Percentiles rank a stretch among this genome's conserved stretches.
phyloP scores from a whole-genome alignment of 2,113 vertebrate species.

The Rousettus leschenaultii region DNA sequence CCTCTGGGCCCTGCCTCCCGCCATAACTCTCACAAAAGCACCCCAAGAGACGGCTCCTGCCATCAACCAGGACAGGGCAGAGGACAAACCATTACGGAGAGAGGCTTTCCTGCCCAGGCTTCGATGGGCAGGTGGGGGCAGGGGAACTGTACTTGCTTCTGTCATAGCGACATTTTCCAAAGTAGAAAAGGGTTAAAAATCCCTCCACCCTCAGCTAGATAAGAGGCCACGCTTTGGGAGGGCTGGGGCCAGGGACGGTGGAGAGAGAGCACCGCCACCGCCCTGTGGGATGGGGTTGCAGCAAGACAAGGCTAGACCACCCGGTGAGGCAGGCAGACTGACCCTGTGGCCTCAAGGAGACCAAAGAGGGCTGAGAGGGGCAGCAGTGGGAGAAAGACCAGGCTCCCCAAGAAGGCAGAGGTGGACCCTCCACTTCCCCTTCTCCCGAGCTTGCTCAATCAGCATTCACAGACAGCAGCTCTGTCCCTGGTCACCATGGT shows the following conservation, averaged over 20 bases:
- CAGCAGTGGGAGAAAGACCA: background rate
- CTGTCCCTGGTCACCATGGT: conserved; percentile 53
- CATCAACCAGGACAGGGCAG: background rate
- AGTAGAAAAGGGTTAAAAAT: conserved; percentile 59
- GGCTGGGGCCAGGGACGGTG: background rate
- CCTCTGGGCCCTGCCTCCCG: background rate
- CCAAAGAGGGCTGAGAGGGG: background rate
- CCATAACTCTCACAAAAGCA: background rate
- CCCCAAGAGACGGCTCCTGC: background rate
- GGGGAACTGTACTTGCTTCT: background rate
- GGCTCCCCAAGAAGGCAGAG: background rate
- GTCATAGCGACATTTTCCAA: conserved; percentile 62
- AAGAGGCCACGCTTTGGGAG: background rate
- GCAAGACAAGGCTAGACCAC: background rate
- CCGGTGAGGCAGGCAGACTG: background rate
- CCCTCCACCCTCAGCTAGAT: background rate
- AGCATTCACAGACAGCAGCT: conserved; percentile 41
- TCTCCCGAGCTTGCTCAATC: background rate
- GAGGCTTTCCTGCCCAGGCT: background rate
- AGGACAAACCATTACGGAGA: background rate
- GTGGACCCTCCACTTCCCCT: background rate
- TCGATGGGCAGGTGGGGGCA: background rate
- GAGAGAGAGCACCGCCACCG: background rate
- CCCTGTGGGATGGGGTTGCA: background rate
- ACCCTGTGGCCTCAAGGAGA: background rate